These are phyloP conservation scores for Protophormia terraenovae DNA, from an alignment of 2,888 invertebrate genomes.

Conservation along the genomic window DNA sequence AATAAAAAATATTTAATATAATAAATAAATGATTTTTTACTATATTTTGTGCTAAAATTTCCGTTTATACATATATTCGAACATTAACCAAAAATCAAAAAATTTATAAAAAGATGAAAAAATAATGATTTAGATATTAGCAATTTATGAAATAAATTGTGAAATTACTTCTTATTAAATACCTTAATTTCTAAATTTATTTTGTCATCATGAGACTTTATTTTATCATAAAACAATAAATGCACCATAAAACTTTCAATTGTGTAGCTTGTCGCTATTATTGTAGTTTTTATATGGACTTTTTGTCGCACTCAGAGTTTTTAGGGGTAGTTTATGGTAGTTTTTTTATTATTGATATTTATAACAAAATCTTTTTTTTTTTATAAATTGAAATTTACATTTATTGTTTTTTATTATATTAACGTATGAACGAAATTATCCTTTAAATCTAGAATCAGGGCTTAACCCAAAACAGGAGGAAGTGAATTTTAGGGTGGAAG, in stretches of 20 bases:
- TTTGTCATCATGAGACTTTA: no score
- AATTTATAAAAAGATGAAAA: neutral
- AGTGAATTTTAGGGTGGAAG: slow-evolving; percentile 21
- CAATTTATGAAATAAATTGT: no score
- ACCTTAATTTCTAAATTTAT: no score
- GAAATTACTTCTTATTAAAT: no score
- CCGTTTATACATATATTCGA: neutral
- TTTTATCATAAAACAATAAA: neutral
- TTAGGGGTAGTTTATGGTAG: slow-evolving; percentile 36
- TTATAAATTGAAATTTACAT: slow-evolving; percentile 12
- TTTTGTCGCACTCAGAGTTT: slow-evolving; percentile 32
- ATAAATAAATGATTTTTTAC: no score
- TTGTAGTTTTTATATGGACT: neutral
- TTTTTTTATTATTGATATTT: slow-evolving; percentile 14
- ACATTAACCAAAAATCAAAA: neutral
- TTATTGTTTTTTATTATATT: slow-evolving; percentile 35
- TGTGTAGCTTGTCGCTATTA: no score
- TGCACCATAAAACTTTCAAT: no score
- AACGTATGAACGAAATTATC: slow-evolving; percentile 51
- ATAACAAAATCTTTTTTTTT: slow-evolving; percentile 1
- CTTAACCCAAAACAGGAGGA: neutral
- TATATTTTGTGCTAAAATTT: no score
- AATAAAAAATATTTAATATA: no score
- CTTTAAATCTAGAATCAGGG: slow-evolving; percentile 23
- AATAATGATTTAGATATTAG: no score